Base-by-base conservation (phyloP, 1,140 invertebrate species). In the Sarcophaga bullata region DNA sequence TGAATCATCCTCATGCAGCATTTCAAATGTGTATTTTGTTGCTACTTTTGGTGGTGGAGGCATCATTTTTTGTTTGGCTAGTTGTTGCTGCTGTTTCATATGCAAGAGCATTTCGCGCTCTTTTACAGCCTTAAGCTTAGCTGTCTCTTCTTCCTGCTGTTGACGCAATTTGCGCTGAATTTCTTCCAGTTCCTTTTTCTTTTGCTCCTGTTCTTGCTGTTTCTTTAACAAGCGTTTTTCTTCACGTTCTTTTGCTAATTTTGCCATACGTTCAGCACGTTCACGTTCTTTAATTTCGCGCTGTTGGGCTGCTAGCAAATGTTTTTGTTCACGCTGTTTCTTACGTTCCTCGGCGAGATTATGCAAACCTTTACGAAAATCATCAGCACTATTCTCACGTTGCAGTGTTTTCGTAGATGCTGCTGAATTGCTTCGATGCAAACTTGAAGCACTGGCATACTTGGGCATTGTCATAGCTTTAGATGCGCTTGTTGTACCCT, bases 291-390 rank as follows among this genome's bases (percentile, higher is more conserved):
- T 91, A 3, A 90, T 91, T 83, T 93, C 92, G 11, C 92, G 90
- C n/a, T 91, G 91, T 82, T 92, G 90, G 81, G 91, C 92, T 10
- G 92, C 93, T 82, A 92, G 92, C 15, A 91, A 83, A 86, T 93
- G 92, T 82, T 93, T 93, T 80, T 93, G 91, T 83, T 93, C 91
- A 0, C 93, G 89, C 85, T 91, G 92, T 81, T 92, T 92, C 84
- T 90, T 92, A 62, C 91, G 92, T 68, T 93, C 92, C 85, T 93
- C 93, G 5, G 88, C 90, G 84, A 87, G 84, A 68, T 84, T 86
- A 81, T 88, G 86, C 3, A 87, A 73, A 72, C 88, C 90, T 82
- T 88, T 87, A 25, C 90, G 86, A 76, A 90, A 87, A 58, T 90
- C 89, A 19, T 90, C 88, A 17, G 83, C 84, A 62, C 87, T 90